These are phyloP conservation scores for Hemicentrotus pulcherrimus DNA, from an alignment of 35 echinoderm and acorn worm species.

Conservation along the genomic window DNA sequence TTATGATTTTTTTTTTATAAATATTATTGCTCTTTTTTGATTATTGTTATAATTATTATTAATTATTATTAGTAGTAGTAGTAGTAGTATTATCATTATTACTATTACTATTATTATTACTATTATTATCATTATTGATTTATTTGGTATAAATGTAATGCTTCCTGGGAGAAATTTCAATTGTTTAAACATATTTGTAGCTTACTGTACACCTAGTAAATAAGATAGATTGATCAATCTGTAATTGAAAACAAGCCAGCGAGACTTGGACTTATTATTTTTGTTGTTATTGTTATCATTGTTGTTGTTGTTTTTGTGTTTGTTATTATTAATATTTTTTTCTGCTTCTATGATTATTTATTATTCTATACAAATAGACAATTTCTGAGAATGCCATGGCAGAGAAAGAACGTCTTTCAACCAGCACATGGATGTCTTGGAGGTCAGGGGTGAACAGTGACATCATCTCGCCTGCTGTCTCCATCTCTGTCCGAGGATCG, in stretches of 20 bases:
- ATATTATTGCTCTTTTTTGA: neutral
- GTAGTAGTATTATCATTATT: no score
- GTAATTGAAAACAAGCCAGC: no score
- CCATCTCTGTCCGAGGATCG: constrained; percentile 12
- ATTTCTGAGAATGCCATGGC: constrained; percentile 36
- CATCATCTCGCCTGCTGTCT: constrained; percentile 15
- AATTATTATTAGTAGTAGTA: no score
- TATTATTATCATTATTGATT: no score
- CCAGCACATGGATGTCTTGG: constrained; percentile 1
- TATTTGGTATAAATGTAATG: no score
- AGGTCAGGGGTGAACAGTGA: constrained; percentile 35
- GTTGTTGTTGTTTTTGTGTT: neutral
- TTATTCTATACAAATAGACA: neutral
- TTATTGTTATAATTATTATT: neutral
- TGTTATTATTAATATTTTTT: neutral
- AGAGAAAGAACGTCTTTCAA: constrained; percentile 26
- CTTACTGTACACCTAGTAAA: no score
- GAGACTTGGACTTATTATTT: neutral
- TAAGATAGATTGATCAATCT: no score
- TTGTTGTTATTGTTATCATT: neutral
- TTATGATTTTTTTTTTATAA: no score
- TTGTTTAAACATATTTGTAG: no score
- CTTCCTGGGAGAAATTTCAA: no score
- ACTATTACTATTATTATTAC: no score
- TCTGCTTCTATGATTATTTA: neutral